Base-by-base conservation (phyloP, 2,113 vertebrate genomes). In the Merops nubicus region DNA sequence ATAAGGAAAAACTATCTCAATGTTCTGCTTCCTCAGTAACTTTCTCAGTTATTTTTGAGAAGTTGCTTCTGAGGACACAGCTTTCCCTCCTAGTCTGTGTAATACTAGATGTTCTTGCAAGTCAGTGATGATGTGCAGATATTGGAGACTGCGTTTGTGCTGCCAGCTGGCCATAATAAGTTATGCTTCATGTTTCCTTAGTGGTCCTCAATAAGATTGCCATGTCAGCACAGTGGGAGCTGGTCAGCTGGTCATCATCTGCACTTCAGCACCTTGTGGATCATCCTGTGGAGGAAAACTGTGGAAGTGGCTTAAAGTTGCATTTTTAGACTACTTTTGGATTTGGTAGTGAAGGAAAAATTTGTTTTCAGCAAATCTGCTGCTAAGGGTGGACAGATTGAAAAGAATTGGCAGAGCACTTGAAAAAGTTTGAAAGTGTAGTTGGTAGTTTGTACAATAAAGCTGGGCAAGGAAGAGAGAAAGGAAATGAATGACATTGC, bases 141-240 rank as follows among this genome's bases (percentile, higher is more conserved):
- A 28, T 2, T 20, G 29, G 63, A 36, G 63, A 22, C 19, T 26
- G 4, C 20, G 1, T 15, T 26, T 25, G 42, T 75, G n/a, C 62
- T 78, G 53, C 68, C 68, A 13, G 14, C 38, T 60, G 68, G 50
- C n/a, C 8, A 1, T 8, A 10, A 11, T n/a, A 42, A 54, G 22
- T 54, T 42, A 12, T 1, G 1, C 17, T 77, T 8, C 59, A 67
- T 1, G 0, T 68, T 59, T 56, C 63, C 51, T 60, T 45, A 1
- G 12, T 54, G 29, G 20, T 34, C 65, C 53, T 48, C 11, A 6
- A 1, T 9, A 50, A 50, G 45, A 20, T 48, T 17, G 42, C 19
- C 16, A 5, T 18, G 62, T 22, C 50, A 17, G 56, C 68, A 42
- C 74, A 19, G 9, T 17, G 34, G 28, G 47, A 70, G 67, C n/a